phyloP scores from a whole-genome alignment of 2,797 vertebrate species.

The Triplophysa bombifrons region DNA sequence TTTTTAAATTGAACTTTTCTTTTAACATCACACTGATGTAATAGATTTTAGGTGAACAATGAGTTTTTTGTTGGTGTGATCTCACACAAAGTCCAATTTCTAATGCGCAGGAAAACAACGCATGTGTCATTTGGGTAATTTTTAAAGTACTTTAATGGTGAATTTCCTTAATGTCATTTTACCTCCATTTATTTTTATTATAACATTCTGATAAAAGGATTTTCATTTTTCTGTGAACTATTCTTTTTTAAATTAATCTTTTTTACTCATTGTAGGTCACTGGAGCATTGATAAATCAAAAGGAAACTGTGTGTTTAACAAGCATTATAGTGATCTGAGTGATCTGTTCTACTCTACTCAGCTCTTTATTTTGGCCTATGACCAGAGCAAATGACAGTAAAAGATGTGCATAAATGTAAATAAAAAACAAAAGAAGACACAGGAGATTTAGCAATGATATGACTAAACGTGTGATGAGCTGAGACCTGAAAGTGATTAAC shows the following conservation, averaged over 20 bases:
- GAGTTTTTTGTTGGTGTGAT: not conserved
- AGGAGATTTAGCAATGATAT: conserved; percentile 23
- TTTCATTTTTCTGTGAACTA: not conserved
- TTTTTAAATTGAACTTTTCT: too few species aligned
- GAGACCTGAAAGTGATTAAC: conserved; percentile 66
- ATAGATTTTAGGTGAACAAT: not conserved
- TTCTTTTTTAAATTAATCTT: conserved; percentile 37
- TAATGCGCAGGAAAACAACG: too few species aligned
- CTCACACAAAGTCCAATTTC: not conserved
- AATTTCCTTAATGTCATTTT: too few species aligned
- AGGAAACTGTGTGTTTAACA: conserved; percentile 23
- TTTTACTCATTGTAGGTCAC: conserved; percentile 15
- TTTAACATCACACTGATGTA: too few species aligned
- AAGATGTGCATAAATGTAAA: too few species aligned
- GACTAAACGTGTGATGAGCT: conserved; percentile 54
- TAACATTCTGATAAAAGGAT: not conserved
- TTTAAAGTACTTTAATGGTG: not conserved
- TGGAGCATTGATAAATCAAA: conserved; percentile 22
- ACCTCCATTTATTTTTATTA: not conserved
- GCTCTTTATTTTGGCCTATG: conserved; percentile 40
- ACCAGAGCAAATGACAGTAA: conserved; percentile 23
- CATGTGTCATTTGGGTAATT: not conserved
- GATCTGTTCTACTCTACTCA: not conserved
- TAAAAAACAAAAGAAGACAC: conserved; percentile 19
- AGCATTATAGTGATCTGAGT: conserved; percentile 12